These are phyloP conservation scores for Aquatica leii DNA, from an alignment of 2,888 invertebrate species.

Conservation along the genomic window DNA sequence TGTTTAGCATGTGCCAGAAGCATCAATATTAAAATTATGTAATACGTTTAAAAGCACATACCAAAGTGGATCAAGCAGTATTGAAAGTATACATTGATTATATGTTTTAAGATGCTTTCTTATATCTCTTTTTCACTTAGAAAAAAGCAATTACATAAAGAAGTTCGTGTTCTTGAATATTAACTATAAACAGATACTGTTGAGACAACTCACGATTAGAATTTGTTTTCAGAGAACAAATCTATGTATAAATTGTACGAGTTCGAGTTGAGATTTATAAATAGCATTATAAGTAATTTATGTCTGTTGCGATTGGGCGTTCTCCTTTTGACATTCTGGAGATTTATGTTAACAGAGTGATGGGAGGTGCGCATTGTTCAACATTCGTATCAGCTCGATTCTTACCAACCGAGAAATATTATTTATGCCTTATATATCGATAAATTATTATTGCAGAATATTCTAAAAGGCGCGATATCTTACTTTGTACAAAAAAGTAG, in stretches of 20 bases:
- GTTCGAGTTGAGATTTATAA: conserved; percentile 58
- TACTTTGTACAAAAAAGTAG: conserved; percentile 23
- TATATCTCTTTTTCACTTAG: too few species aligned
- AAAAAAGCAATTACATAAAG: too few species aligned
- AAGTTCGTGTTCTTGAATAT: too few species aligned
- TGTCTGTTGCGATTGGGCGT: conserved; percentile 62
- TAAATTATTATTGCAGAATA: conserved; percentile 50
- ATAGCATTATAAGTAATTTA: conserved; percentile 62
- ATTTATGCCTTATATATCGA: conserved; percentile 62
- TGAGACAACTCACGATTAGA: conserved; percentile 39
- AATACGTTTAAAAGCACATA: too few species aligned
- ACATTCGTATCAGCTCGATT: conserved; percentile 49
- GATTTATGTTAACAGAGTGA: conserved; percentile 62
- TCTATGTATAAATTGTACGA: conserved; percentile 49
- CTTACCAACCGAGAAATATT: conserved; percentile 59
- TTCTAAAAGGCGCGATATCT: conserved; percentile 37
- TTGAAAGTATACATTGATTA: too few species aligned
- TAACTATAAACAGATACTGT: too few species aligned
- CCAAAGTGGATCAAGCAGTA: too few species aligned
- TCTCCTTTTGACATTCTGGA: conserved; percentile 59
- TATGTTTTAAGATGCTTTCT: too few species aligned
- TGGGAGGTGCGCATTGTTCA: conserved; percentile 60
- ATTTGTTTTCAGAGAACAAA: conserved; percentile 47
- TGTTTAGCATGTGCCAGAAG: too few species aligned
- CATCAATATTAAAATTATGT: too few species aligned